phyloP scores from a whole-genome alignment of 1,140 invertebrate genomes.

The Macrostomum lignano region DNA sequence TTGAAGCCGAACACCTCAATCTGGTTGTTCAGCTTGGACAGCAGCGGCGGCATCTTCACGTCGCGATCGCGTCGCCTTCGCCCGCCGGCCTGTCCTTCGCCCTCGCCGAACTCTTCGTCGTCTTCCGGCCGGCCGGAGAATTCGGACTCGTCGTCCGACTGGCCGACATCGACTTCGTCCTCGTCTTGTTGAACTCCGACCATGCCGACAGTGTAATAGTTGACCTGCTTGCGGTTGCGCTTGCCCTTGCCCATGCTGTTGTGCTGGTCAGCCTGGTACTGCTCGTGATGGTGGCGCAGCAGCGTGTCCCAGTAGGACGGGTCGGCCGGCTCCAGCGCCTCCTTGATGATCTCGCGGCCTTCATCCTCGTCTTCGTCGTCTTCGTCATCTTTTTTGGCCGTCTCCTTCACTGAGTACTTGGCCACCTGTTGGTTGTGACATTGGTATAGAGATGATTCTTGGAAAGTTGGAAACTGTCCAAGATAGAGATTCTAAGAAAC shows the following conservation, averaged over 20 bases:
- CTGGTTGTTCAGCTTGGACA: slow-evolving; percentile 80
- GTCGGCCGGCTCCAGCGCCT: slow-evolving; percentile 91
- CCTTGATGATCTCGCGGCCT: slow-evolving; percentile 87
- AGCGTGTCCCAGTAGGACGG: slow-evolving; percentile 98
- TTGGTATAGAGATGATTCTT: too few species aligned
- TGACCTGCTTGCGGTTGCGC: slow-evolving; percentile 21
- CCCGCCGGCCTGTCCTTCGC: slow-evolving; percentile 42
- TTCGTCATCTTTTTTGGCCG: slow-evolving; percentile 11
- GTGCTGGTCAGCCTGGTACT: slow-evolving; percentile 86
- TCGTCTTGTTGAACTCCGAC: slow-evolving; percentile 7
- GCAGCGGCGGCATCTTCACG: slow-evolving; percentile 67
- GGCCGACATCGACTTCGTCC: slow-evolving; percentile 6
- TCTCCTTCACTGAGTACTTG: too few species aligned
- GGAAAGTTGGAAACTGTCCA: too few species aligned
- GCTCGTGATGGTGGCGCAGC: slow-evolving; percentile 88
- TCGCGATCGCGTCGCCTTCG: slow-evolving; percentile 32
- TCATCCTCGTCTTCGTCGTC: slow-evolving; percentile 45
- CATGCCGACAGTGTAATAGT: slow-evolving; percentile 4
- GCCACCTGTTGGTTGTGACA: too few species aligned
- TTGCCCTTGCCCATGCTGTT: slow-evolving; percentile 32
- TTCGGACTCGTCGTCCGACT: slow-evolving; percentile 3
- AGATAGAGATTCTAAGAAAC: too few species aligned
- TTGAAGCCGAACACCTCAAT: slow-evolving; percentile 99
- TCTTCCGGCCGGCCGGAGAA: slow-evolving; percentile 54
- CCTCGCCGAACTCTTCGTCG: slow-evolving; percentile 79